Evolutionary conservation across 2,113 vertebrate species (phyloP).

Genomic region (Trochalopteron elliotii): DNA sequence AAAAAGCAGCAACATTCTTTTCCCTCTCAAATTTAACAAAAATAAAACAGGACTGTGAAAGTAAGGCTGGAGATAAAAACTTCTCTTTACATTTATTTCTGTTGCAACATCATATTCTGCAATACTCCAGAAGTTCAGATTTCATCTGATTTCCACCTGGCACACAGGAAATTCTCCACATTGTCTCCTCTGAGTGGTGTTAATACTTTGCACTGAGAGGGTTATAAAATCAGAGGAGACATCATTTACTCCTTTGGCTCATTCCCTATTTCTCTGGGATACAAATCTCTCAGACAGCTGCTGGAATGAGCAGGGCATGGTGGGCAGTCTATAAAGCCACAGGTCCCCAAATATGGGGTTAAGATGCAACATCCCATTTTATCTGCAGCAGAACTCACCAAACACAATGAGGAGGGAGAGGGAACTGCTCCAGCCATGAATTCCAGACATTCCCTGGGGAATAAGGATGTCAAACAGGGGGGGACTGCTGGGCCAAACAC

Average conservation of each 20-base stretch:
- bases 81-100: not conserved
- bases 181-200: accelerated
- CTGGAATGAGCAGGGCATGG: not conserved
- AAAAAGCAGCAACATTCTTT: not conserved
- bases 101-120: not conserved
- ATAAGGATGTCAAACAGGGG: not conserved
- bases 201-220: not conserved
- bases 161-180: not conserved
- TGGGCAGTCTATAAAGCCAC: not conserved
- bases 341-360: accelerated
- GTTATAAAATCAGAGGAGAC: not conserved
- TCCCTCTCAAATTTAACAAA: not conserved
- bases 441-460: not conserved
- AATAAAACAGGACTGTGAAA: not conserved
- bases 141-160: not conserved
- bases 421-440: not conserved
- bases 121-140: not conserved
- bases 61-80: accelerated
- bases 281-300: not conserved
- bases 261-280: not conserved
- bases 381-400: not conserved
- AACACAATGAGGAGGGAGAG: not conserved
- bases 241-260: not conserved
- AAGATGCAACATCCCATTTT: accelerated
- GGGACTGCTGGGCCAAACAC: not conserved